Evolutionary conservation across 2,113 vertebrate species (phyloP).

Genomic region (Baryphthengus martii): DNA sequence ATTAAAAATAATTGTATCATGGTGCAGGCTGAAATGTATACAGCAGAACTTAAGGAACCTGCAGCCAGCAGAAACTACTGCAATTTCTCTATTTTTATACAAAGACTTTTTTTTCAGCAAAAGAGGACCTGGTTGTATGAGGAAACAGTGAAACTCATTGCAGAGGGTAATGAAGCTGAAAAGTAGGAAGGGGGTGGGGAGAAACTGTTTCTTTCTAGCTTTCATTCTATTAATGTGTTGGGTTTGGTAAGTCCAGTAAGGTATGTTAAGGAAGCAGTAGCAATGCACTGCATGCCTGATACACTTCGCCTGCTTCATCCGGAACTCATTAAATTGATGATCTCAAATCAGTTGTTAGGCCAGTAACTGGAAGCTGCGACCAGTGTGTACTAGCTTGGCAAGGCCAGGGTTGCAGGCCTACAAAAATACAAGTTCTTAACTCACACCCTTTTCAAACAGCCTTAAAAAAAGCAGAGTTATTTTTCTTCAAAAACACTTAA

Average conservation of each 20-base stretch:
- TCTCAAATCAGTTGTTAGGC: neutral
- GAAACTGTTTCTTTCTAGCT: neutral
- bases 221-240: neutral
- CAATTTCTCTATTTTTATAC: neutral
- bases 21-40: neutral
- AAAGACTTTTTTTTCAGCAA: neutral
- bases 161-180: constrained; percentile 24
- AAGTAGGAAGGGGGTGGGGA: neutral
- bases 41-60: neutral
- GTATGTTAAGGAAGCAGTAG: neutral
- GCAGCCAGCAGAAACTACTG: neutral
- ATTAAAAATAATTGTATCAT: neutral
- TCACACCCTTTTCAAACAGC: neutral
- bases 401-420: neutral
- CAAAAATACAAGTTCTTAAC: neutral
- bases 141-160: neutral
- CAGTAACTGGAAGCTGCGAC: neutral
- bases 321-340: neutral
- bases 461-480: neutral
- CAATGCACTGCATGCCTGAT: accelerated
- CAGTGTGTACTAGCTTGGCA: neutral
- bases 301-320: neutral
- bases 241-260: neutral
- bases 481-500: neutral
- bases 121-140: neutral